A percentile compares a stretch with the other conserved stretches of the same genome.
phyloP scores from a whole-genome alignment of 2,113 vertebrate species.

The Clarias magur region DNA sequence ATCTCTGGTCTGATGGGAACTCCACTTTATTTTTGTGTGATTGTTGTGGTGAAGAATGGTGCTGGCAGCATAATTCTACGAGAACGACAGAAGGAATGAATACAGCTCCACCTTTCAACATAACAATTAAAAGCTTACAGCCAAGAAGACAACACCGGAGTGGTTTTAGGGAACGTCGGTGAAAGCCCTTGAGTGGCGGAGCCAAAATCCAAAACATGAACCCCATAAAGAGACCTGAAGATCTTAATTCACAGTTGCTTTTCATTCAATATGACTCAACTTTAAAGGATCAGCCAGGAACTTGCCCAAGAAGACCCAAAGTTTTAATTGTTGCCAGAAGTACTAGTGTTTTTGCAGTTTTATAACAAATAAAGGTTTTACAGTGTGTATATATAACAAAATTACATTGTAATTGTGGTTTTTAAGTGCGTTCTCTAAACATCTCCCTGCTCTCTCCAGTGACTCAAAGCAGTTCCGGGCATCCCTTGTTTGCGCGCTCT shows the following conservation, averaged over 20 bases:
- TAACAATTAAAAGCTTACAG: background rate
- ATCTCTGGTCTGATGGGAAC: background rate
- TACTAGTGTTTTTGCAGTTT: background rate
- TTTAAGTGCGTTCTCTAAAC: background rate
- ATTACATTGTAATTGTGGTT: too few relatives aligned
- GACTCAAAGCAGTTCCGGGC: background rate
- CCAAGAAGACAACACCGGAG: background rate
- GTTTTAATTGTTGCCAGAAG: background rate
- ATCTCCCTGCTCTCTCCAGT: background rate
- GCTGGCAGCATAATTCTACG: background rate
- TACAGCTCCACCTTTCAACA: background rate
- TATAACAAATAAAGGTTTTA: background rate
- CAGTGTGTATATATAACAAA: background rate
- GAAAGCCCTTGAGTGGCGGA: background rate
- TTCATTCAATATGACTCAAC: background rate
- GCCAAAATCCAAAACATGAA: background rate
- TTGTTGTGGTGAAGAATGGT: background rate
- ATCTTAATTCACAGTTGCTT: background rate
- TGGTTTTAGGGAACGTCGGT: background rate
- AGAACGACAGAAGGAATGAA: background rate
- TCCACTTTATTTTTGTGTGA: background rate
- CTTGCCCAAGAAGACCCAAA: background rate
- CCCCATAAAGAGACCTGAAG: background rate
- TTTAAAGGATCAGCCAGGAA: background rate
- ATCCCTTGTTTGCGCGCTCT: conserved; percentile 3